Base-by-base conservation (phyloP, 2,113 vertebrate genomes). In the Eptesicus fuscus region DNA sequence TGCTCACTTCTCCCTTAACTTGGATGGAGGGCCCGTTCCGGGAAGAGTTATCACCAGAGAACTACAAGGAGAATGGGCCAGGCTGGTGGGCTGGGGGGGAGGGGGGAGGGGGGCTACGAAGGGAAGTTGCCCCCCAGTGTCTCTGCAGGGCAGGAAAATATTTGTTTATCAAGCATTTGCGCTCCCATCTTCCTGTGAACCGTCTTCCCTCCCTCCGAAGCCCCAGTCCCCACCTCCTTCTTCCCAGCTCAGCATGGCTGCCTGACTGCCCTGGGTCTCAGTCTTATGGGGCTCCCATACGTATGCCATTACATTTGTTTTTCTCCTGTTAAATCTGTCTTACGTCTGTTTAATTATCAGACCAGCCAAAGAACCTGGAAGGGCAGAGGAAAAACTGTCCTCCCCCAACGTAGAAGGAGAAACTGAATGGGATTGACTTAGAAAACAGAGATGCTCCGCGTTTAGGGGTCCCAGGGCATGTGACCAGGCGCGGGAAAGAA, bases 401-500 rank as follows among this genome's bases (percentile, higher is more conserved):
- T 61, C 53, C 13, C 14, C 79, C 25, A 10, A 25, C 40, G 49
- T 9, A 7, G 40, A 47, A 13, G n/a, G 69, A 63, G 18, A 37
- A 42, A n/a, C 8, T 1, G 23, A 28, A 28, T 0, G 35, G 10
- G 28, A 37, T 12, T 30, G 17, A 5, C 30, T 71, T 2, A 14
- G 40, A 18, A 70, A 7, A 49, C 1, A 0, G 42, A 4, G 67
- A 40, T 2, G 1, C 8, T 17, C 22, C 9, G 18, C 0, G 47
- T 2, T 51, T 4, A 12, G 71, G 7, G 32, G 53, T 37, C 30
- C 77, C 40, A 2, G 0, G 2, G n/a, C 18, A 0, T 1, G 4
- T 4, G 2, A 9, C 7, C 25, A 0, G 20, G 44, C 17, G 5
- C 3, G 0, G 37, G n/a, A 28, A 0, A 0, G 18, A 23, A 17